Percentiles rank a stretch among this genome's conserved stretches.
Conservation (phyloP, 2,888 invertebrate genomes). For the Coelopa pilipes region DNA sequence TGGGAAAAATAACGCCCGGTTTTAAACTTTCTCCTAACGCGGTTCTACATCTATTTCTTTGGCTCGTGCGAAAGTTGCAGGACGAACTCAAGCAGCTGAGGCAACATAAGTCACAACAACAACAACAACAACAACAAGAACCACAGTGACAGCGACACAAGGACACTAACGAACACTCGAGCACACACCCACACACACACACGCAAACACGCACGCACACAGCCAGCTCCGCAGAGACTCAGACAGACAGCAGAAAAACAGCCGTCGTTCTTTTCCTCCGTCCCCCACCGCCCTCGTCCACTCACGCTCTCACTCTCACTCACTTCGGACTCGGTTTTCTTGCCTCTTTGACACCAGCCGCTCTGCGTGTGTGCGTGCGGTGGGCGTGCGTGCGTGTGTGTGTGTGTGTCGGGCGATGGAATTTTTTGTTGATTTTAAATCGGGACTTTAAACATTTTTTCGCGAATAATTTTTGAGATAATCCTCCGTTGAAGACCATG, state of each 20-base stretch:
- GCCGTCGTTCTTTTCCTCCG: not conserved
- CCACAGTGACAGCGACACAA: constrained; percentile 4
- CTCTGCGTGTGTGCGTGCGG: constrained; percentile 22
- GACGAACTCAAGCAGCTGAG: constrained; percentile 1
- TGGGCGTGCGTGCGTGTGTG: constrained; percentile 27
- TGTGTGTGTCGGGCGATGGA: constrained; percentile 12
- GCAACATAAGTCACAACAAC: constrained; percentile 3
- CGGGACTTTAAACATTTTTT: not conserved
- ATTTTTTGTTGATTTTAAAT: not conserved
- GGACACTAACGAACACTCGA: not conserved
- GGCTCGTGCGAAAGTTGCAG: not conserved
- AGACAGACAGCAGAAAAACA: not conserved
- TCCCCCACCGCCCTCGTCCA: not conserved
- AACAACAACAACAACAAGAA: constrained; percentile 2
- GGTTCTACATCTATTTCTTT: not conserved
- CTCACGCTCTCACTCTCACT: not conserved
- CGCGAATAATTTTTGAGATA: not conserved
- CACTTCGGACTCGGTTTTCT: not conserved
- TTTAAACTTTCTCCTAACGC: not conserved
- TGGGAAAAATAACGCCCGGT: not conserved
- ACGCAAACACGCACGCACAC: not conserved
- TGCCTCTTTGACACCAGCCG: not conserved
- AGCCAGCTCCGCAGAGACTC: not conserved
- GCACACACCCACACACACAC: not conserved
- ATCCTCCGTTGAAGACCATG: not conserved